phyloP scores from a whole-genome alignment of 2,113 vertebrate genomes.

The Microtus montanus region DNA sequence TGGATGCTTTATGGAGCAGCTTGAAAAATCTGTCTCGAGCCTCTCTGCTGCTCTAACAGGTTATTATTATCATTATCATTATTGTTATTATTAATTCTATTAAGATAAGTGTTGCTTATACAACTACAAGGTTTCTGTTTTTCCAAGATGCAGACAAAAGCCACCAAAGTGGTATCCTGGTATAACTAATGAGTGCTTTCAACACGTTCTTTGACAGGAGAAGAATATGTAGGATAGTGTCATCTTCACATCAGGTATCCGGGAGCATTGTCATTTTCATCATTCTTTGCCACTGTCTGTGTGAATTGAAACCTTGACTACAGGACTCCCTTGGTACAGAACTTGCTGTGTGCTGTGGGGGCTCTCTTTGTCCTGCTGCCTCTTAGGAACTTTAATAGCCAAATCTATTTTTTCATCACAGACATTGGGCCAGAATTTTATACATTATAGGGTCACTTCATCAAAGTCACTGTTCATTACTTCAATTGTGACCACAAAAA shows the following conservation, averaged over 20 bases:
- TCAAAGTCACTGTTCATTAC: constrained; percentile 96
- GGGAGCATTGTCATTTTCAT: constrained; percentile 94
- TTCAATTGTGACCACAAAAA: constrained; percentile 95
- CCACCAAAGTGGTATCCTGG: constrained; percentile 91
- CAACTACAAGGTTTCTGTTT: constrained; percentile 91
- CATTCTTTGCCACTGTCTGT: constrained; percentile 93
- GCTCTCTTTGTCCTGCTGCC: constrained; percentile 92
- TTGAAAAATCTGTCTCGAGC: constrained; percentile 91
- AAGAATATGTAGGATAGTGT: constrained; percentile 91
- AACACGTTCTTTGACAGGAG: constrained; percentile 94
- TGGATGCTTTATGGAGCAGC: constrained; percentile 91
- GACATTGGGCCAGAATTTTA: constrained; percentile 95
- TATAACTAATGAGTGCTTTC: constrained; percentile 91
- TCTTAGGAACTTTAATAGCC: constrained; percentile 92
- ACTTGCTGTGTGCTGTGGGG: constrained; percentile 94
- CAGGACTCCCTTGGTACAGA: constrained; percentile 92
- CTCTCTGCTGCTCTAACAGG: constrained; percentile 91
- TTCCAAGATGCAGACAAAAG: constrained; percentile 92
- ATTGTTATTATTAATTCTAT: constrained; percentile 91
- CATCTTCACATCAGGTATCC: constrained; percentile 93
- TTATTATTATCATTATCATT: background rate
- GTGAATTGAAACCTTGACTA: constrained; percentile 92
- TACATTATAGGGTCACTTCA: constrained; percentile 92
- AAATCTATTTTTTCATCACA: constrained; percentile 96
- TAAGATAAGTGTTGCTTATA: constrained; percentile 91